Evolutionary conservation across 2,888 invertebrate species (phyloP).

Genomic region (Pyrrhia umbra): DNA sequence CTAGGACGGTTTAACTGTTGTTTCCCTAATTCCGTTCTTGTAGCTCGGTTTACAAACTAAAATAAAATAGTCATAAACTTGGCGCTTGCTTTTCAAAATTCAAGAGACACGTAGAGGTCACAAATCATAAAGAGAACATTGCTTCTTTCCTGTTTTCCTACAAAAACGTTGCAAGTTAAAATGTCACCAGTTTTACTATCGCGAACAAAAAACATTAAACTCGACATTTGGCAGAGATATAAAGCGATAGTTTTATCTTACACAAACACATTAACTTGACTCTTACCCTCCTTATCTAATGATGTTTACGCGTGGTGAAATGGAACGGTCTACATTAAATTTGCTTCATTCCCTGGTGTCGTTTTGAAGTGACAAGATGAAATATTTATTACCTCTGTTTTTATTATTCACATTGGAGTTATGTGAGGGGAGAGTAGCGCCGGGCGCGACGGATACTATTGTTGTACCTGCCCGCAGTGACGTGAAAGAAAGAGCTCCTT

Average conservation of each 20-base stretch:
- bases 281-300: constrained; percentile 68
- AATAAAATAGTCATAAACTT: background rate
- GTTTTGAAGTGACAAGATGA: constrained; percentile 69
- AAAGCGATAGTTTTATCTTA: constrained; percentile 63
- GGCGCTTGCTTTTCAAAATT: background rate
- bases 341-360: constrained; percentile 60
- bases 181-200: constrained; percentile 33
- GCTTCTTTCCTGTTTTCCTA: constrained; percentile 15
- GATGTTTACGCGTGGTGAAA: constrained; percentile 61
- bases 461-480: constrained; percentile 36
- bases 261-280: constrained; percentile 66
- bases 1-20: background rate
- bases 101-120: constrained; percentile 3
- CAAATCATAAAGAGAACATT: constrained; percentile 19
- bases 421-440: constrained; percentile 69
- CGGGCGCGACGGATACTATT: constrained; percentile 62
- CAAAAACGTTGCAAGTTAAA: constrained; percentile 22
- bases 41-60: background rate
- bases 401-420: constrained; percentile 63
- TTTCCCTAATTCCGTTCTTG: background rate
- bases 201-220: constrained; percentile 43
- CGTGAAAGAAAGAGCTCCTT: constrained; percentile 61
- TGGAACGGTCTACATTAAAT: constrained; percentile 48
- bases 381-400: constrained; percentile 61
- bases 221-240: constrained; percentile 34